Base-by-base conservation (phyloP, 2,113 vertebrate genomes). In the Herpailurus yagouaroundi region DNA sequence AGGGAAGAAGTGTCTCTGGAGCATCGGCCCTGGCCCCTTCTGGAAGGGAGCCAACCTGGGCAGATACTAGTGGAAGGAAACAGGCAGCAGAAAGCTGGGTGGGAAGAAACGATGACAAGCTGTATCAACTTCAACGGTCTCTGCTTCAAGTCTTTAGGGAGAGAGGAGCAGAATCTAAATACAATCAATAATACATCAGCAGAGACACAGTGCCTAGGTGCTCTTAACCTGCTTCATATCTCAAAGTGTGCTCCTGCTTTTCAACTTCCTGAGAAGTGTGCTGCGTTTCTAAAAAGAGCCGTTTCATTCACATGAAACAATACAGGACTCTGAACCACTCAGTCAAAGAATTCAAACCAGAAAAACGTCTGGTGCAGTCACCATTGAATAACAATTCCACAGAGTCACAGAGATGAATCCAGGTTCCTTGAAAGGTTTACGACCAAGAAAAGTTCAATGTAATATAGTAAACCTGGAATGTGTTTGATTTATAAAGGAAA, bases 311-410 rank as follows among this genome's bases (percentile, higher is more conserved):
- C 18, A 83, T 81, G 23, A 93, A 90, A 95, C 69, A 95, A 95
- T 15, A 88, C 12, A 69, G 48, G 60, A 91, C 69, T 90, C 80
- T 27, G 55, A 27, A 33, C 33, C 68, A 87, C 63, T 96, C 31
- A n/a, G 69, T 38, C 33, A 64, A 85, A 94, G 55, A 87, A 73
- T 88, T 0, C 68, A 81, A 90, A 33, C 27, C 19, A 15, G 5
- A 86, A 81, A 77, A 48, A 77, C 12, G 16, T 79, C 38, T 95
- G 27, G 91, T 93, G 86, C 81, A 79, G 55, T 92, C 79, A 74
- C 27, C 45, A 85, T 4, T 94, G 79, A 95, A 81, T 76, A 97
- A 81, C 57, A 96, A 86, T 82, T 63, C 57, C 68, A 94, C 25
- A 81, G 57, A 89, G 19, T 92, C 41, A 89, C 83, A 93, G 33